phyloP scores from a whole-genome alignment of 2,888 invertebrate species.

The Campoplex nolae region DNA sequence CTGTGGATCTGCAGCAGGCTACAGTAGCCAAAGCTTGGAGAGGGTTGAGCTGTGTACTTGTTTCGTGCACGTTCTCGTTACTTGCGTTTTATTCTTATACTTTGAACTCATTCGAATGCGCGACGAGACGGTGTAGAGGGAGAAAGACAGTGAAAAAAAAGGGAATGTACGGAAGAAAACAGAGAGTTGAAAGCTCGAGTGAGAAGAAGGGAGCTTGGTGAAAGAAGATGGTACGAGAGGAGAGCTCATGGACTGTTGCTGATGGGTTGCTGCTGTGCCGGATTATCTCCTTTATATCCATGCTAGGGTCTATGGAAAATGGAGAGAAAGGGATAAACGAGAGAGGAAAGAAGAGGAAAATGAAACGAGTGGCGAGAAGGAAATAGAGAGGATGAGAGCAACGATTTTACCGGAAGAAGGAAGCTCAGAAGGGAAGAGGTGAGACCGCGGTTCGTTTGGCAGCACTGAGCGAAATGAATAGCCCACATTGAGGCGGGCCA shows the following conservation, averaged over 20 bases:
- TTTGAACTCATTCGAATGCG: constrained; percentile 25
- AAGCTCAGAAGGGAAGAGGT: constrained; percentile 57
- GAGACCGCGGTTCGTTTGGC: constrained; percentile 70
- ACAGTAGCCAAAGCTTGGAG: constrained; percentile 23
- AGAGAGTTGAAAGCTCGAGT: constrained; percentile 54
- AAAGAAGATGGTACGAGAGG: constrained; percentile 47
- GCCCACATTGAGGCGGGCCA: constrained; percentile 69
- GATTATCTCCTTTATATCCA: constrained; percentile 58
- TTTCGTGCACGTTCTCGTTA: constrained; percentile 64
- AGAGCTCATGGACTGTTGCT: constrained; percentile 36
- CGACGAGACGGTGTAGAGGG: neutral
- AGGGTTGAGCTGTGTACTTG: constrained; percentile 53
- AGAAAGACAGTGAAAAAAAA: neutral
- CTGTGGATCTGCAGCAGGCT: neutral
- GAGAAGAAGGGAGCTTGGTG: constrained; percentile 14
- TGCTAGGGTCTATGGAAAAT: constrained; percentile 52
- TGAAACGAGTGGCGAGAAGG: constrained; percentile 13
- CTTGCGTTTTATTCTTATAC: constrained; percentile 58
- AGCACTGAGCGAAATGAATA: constrained; percentile 72
- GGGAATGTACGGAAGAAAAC: neutral
- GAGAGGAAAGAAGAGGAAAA: constrained; percentile 22
- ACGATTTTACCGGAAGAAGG: constrained; percentile 59
- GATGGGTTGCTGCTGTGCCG: constrained; percentile 53
- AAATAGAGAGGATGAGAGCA: constrained; percentile 36
- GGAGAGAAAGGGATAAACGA: constrained; percentile 32